Base-by-base conservation (phyloP, 1,140 invertebrate genomes). In the Amyelois transitella region DNA sequence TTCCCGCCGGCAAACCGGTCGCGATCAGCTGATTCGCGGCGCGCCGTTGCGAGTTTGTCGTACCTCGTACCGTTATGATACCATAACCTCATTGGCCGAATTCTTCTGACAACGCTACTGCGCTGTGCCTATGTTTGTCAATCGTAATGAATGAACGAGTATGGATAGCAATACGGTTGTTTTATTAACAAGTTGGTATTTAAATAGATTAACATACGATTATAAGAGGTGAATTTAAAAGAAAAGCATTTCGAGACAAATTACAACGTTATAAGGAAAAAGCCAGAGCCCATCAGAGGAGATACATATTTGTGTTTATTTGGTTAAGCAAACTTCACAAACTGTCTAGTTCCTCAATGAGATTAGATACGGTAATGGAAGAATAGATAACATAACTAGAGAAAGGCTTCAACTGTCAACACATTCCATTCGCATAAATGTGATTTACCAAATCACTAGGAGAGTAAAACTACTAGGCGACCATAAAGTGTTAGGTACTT, bases 1-100 rank as follows among this genome's bases (percentile, higher is more conserved):
- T 48, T 48, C 45, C 45, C 6, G 19, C 18, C 19, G 45, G 5
- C 18, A 12, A 20, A 20, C 45, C 12, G 45, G 45, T 48, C 45
- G n/a, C 19, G 18, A 48, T 48, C 45, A 48, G 45, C 45, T 48
- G 45, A 48, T 38, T 21, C 45, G 45, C 20, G 45, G 2, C 2
- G 32, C 45, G 18, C 18, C 45, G 45, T 19, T 20, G 45, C 45
- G 45, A 18, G 18, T 10, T 21, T 38, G 22, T n/a, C n/a, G n/a
- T n/a, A n/a, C n/a, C 22, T 12, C 32, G 32, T 14, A 38, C 32
- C 32, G 32, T 38, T 38, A 38, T 38, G 32, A 38, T 38, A 38
- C 32, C 32, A 38, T 38, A 38, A 38, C 32, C 32, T 38, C 32
- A 14, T 8, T 38, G n/a, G 32, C 32, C 32, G 32, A 38, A 38